Percentiles rank a stretch among this genome's conserved stretches.
Conservation (phyloP, 2,797 vertebrate species). For the Borostomias antarcticus region DNA sequence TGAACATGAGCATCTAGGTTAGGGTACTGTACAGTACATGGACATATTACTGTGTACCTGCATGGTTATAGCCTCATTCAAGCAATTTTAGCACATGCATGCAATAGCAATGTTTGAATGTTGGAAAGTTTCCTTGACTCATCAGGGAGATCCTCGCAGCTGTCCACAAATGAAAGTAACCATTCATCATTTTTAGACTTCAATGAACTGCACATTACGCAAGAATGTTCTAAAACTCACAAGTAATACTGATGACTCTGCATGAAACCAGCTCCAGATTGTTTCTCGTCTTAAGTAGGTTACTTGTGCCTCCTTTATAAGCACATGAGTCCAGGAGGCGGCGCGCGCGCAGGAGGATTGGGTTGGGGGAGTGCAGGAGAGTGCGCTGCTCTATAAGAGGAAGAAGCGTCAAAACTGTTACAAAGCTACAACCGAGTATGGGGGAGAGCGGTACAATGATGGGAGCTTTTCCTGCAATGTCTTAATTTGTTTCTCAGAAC, state of each 20-base stretch:
- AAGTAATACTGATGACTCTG: not conserved
- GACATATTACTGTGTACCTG: too few species aligned
- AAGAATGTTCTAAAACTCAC: not conserved
- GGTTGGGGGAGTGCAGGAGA: conserved; percentile 47
- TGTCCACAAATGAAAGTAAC: not conserved
- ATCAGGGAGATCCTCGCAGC: not conserved
- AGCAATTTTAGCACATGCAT: too few species aligned
- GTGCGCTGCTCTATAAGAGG: conserved; percentile 68
- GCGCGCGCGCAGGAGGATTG: conserved; percentile 55
- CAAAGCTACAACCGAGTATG: conserved; percentile 32
- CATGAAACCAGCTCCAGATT: conserved; percentile 1
- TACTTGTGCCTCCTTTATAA: conserved; percentile 50
- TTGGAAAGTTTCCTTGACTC: not conserved
- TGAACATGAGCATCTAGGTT: too few species aligned
- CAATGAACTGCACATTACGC: too few species aligned
- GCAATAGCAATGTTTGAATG: not conserved
- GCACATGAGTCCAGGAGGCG: conserved; percentile 70
- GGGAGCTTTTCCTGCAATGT: conserved; percentile 9
- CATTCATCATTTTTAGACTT: not conserved
- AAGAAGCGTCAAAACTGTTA: conserved; percentile 59
- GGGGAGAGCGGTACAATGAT: conserved; percentile 34
- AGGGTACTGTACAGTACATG: not conserved
- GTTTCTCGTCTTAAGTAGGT: too few species aligned
- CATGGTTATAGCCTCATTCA: too few species aligned
- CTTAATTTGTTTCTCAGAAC: not conserved